These are phyloP conservation scores for Todus mexicanus DNA, from an alignment of 2,797 vertebrate species.

Conservation along the genomic window DNA sequence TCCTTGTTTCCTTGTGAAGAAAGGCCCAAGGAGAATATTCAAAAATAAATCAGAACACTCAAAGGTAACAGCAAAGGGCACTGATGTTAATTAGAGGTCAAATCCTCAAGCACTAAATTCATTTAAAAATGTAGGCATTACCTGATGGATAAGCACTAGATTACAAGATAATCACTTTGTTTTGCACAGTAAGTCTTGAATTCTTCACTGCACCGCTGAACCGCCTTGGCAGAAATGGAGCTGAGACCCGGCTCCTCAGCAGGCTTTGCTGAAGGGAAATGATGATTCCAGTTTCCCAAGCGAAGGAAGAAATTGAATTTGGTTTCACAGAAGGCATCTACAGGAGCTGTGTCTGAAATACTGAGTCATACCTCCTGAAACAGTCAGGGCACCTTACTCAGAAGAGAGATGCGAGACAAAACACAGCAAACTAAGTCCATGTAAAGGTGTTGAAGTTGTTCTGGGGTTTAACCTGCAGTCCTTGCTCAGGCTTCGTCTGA, in stretches of 20 bases:
- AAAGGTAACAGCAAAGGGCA: constrained; percentile 30
- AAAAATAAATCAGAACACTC: constrained; percentile 13
- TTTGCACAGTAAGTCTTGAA: not conserved
- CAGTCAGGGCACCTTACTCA: not conserved
- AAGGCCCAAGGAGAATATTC: not conserved
- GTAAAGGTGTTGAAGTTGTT: fast-evolving
- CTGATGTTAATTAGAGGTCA: constrained; percentile 51
- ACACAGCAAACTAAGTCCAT: not conserved
- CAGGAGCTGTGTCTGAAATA: not conserved
- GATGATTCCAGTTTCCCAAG: not conserved
- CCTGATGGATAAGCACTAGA: not conserved
- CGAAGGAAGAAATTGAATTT: not conserved
- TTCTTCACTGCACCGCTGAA: not conserved
- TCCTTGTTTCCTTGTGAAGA: not conserved
- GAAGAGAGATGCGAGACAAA: not conserved
- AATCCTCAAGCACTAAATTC: constrained; percentile 17
- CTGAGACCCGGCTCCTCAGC: not conserved
- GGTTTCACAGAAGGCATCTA: not conserved
- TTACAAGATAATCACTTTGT: not conserved
- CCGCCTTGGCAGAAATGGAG: not conserved
- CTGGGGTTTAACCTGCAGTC: not conserved
- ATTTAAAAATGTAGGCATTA: not conserved
- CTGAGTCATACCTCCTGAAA: not conserved
- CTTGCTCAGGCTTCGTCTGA: not conserved
- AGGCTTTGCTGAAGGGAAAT: not conserved